Conservation (phyloP, 64 coral and sea anemone genomes). For the Pocillopora verrucosa region DNA sequence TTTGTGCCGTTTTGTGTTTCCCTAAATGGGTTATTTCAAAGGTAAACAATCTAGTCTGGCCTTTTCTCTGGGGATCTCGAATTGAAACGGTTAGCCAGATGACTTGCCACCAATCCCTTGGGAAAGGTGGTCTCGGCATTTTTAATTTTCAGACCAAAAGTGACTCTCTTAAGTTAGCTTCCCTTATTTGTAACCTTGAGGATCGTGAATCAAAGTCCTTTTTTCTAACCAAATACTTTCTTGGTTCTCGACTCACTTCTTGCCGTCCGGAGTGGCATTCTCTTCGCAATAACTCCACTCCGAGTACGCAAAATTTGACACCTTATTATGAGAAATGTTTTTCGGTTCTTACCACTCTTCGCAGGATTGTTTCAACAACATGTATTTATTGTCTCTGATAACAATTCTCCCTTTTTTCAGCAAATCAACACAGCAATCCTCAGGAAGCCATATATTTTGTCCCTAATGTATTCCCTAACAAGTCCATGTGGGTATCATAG, state of each 20-base stretch:
- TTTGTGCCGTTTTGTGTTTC: too few species aligned
- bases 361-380: background rate
- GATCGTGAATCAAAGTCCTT: too few species aligned
- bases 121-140: background rate
- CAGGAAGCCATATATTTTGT: conserved; percentile 73
- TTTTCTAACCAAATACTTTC: background rate
- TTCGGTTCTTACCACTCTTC: too few species aligned
- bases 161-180: background rate
- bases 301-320: background rate
- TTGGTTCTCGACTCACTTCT: background rate
- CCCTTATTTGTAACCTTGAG: background rate
- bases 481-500: conserved; percentile 52
- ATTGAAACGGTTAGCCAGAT: background rate
- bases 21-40: background rate
- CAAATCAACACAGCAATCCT: conserved; percentile 56
- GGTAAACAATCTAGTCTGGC: background rate
- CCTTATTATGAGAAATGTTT: background rate
- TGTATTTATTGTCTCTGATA: conserved; percentile 59
- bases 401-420: conserved; percentile 68
- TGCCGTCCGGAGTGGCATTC: background rate
- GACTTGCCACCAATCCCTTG: background rate
- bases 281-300: background rate
- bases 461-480: conserved; percentile 71
- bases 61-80: background rate
- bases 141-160: background rate